Conservation (phyloP, 2,888 invertebrate species). For the Elgonia sp. region DNA sequence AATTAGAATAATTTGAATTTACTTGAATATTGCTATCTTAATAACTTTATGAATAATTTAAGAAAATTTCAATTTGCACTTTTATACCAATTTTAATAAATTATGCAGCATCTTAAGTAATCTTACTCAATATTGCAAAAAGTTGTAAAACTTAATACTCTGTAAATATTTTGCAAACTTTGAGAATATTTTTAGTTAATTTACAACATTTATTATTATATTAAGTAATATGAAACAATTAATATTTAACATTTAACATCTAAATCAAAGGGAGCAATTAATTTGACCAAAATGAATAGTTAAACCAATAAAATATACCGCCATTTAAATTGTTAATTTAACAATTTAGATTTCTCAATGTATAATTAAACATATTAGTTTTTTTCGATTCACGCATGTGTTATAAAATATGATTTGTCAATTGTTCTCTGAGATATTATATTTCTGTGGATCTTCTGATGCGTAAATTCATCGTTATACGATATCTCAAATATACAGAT, state of each 20-base stretch:
- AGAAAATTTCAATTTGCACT: slow-evolving; percentile 4
- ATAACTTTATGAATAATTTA: slow-evolving; percentile 28
- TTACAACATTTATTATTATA: no score
- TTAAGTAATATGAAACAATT: no score
- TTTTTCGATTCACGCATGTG: background rate
- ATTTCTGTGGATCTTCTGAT: slow-evolving; percentile 4
- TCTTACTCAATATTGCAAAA: background rate
- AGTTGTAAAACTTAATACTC: background rate
- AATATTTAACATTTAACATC: background rate
- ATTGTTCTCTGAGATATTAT: slow-evolving; percentile 14
- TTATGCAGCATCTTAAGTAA: background rate
- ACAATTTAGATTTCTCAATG: no score
- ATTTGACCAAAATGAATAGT: no score
- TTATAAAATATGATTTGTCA: slow-evolving; percentile 18
- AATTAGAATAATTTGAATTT: slow-evolving; percentile 37
- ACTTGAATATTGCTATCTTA: slow-evolving; percentile 9
- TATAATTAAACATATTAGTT: no score
- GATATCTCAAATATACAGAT: slow-evolving; percentile 16
- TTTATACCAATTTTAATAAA: slow-evolving; percentile 5
- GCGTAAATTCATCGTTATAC: slow-evolving; percentile 28
- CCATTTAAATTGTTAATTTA: no score
- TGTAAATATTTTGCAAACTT: background rate
- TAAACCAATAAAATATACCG: no score
- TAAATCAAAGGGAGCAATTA: no score
- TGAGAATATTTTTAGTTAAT: background rate